Base-by-base conservation (phyloP, 2,797 vertebrate genomes). In the Coluber constrictor region DNA sequence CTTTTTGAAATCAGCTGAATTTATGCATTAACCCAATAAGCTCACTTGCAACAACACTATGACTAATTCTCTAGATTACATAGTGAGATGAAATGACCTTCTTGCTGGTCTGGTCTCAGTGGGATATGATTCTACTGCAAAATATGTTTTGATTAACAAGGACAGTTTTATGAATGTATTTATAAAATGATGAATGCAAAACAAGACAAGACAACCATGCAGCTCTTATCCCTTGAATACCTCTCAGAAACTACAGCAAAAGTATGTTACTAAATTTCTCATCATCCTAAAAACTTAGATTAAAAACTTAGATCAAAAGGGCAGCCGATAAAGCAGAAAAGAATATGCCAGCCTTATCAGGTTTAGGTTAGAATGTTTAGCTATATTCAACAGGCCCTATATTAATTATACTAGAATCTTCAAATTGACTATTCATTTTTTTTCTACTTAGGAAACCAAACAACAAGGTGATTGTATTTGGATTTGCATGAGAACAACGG, bases 1-100 rank as follows among this genome's bases (percentile, higher is more conserved):
- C 66, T 32, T 87, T 54, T 90, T 79, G 91, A 93, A 94, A 90
- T 95, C 92, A 92, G 27, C 6, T 95, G 88, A 94, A 94, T 23
- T 92, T 95, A 60, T 5, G 91, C 63, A 70, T 74, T 10, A 70
- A 95, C 27, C 55, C 88, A 56, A 95, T 93, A 91, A 95, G 60
- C 2, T 92, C 0, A 92, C 94, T 93, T 91, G 60, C 59, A 93
- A 51, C 20, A 59, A 56, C 54, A 23, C 1, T 92, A 0, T 91
- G 94, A 93, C 37, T 93, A 92, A 93, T 93, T 93, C 87, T 63
- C 63, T 29, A 54, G 43, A 90, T 89, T 91, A 61, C 29, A 47
- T 90, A 59, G 83, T 43, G 95, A 91, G 0, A 0, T 29, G 25
- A 93, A 88, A 25, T 90, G 23, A 43, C 27, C 13, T 20, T 93